Evolutionary conservation across 2,888 invertebrate species (phyloP).

Genomic region (Chloroclysta siterata): DNA sequence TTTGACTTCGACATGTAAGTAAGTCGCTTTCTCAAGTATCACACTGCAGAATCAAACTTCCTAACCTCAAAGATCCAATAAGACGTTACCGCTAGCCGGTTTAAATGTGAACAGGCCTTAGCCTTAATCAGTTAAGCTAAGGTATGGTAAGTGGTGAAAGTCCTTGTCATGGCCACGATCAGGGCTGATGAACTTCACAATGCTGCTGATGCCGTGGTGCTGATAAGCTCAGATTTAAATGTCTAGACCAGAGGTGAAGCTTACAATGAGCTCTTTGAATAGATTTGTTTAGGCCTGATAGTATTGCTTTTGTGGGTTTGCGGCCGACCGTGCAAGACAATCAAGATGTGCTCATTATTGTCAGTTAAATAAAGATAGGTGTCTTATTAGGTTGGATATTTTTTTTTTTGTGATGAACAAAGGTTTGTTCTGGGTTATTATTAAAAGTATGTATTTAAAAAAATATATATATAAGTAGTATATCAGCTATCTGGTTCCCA

Average conservation of each 20-base stretch:
- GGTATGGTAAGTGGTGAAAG: conserved; percentile 33
- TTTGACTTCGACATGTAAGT: no score
- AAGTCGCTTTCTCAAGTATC: no score
- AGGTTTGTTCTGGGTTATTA: no score
- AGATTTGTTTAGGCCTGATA: not conserved
- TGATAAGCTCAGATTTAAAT: conserved; percentile 33
- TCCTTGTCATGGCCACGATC: conserved; percentile 21
- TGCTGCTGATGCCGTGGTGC: conserved; percentile 29
- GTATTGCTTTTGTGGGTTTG: conserved; percentile 4
- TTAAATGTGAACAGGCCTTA: not conserved
- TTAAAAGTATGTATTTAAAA: no score
- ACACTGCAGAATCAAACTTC: no score
- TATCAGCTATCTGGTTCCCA: no score
- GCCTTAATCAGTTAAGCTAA: conserved; percentile 31
- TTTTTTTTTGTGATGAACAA: no score
- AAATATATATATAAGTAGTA: no score
- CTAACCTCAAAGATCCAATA: no score
- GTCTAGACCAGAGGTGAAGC: conserved; percentile 25
- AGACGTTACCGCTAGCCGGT: not conserved
- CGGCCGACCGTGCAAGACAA: not conserved
- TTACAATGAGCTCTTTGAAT: conserved; percentile 5
- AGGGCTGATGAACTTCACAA: conserved; percentile 33
- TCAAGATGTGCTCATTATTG: not conserved
- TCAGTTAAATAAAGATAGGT: no score
- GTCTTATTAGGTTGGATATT: no score